Evolutionary conservation across 2,888 invertebrate species (phyloP).

Genomic region (Pheosia tremula): DNA sequence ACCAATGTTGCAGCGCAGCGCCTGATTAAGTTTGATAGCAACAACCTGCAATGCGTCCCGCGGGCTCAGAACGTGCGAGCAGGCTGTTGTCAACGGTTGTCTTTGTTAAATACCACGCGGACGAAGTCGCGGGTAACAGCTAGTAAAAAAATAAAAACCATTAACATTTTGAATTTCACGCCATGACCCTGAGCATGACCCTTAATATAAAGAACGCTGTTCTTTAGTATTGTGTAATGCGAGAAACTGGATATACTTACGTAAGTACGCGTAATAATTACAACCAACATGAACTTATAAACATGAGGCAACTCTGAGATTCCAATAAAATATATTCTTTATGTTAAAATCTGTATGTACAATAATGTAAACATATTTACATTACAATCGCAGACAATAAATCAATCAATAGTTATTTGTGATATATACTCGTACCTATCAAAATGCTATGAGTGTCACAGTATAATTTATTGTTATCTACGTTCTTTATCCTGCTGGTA

Average conservation of each 20-base stretch:
- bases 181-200: too few relatives aligned
- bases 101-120: too few relatives aligned
- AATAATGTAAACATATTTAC: neutral
- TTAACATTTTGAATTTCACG: too few relatives aligned
- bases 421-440: neutral
- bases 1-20: too few relatives aligned
- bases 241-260: neutral
- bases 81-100: too few relatives aligned
- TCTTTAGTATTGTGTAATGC: neutral
- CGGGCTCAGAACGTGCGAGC: too few relatives aligned
- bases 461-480: neutral
- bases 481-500: neutral
- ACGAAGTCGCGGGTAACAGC: too few relatives aligned
- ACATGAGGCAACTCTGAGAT: neutral
- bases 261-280: neutral
- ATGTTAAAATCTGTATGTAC: conserved; percentile 1
- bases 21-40: too few relatives aligned
- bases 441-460: neutral
- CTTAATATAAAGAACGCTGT: neutral
- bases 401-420: neutral
- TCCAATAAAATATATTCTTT: neutral
- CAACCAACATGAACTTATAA: too few relatives aligned
- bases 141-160: too few relatives aligned
- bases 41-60: too few relatives aligned
- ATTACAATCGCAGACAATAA: neutral